Percentiles rank a stretch among this genome's conserved stretches.
phyloP scores from a whole-genome alignment of 2,888 invertebrate genomes.

The Polyploca ridens region DNA sequence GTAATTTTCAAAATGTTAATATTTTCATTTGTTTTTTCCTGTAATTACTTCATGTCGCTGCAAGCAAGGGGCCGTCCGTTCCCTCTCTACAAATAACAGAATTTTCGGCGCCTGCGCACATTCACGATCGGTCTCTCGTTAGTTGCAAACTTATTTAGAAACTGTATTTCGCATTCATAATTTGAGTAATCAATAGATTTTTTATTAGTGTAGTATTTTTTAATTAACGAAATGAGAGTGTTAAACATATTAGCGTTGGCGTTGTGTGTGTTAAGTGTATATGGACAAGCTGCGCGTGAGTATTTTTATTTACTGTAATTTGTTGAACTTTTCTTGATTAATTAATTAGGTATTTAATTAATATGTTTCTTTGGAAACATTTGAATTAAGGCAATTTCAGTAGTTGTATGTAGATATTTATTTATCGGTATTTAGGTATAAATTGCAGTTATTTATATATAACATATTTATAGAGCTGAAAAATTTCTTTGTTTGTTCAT shows the following conservation, averaged over 20 bases:
- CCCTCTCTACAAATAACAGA: constrained; percentile 73
- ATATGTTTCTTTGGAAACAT: neutral
- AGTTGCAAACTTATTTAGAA: neutral
- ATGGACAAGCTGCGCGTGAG: constrained; percentile 74
- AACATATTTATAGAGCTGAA: no score
- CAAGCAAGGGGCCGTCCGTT: constrained; percentile 37
- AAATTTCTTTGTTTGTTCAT: no score
- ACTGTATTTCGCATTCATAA: constrained; percentile 10
- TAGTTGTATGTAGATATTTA: no score
- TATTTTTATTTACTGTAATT: constrained; percentile 25
- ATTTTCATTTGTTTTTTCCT: constrained; percentile 30
- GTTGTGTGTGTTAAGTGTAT: constrained; percentile 54
- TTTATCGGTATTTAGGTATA: no score
- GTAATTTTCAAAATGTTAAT: neutral
- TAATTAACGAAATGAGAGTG: constrained; percentile 60
- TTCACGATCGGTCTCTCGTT: constrained; percentile 56
- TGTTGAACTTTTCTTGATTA: neutral
- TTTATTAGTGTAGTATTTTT: constrained; percentile 5
- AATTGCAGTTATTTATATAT: no score
- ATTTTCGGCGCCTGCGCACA: constrained; percentile 67
- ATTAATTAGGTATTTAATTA: neutral
- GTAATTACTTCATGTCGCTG: constrained; percentile 39
- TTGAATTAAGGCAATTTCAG: no score
- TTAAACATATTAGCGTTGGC: constrained; percentile 51
- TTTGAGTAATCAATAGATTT: constrained; percentile 11